Percentiles rank a stretch among this genome's conserved stretches.
Conservation (phyloP, 2,888 invertebrate species). For the Drosophila hamatofila region DNA sequence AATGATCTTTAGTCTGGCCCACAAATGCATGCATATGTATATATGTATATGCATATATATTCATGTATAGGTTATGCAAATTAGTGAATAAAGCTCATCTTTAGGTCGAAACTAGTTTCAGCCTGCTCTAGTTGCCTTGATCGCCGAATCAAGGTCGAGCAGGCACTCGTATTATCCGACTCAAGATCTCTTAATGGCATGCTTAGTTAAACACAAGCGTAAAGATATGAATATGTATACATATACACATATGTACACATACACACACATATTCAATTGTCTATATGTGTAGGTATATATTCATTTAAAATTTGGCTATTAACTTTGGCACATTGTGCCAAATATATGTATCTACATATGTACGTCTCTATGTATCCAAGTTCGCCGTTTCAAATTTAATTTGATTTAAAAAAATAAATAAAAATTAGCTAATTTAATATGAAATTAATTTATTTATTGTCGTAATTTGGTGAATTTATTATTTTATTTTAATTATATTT, state of each 20-base stretch:
- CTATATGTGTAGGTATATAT: not conserved
- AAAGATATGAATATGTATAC: not conserved
- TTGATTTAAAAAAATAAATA: not conserved
- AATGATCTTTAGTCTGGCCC: constrained; percentile 1
- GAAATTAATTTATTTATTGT: not conserved
- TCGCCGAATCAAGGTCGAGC: constrained; percentile 40
- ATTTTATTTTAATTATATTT: no score
- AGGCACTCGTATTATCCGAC: constrained; percentile 14
- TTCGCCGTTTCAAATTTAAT: not conserved
- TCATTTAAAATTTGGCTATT: not conserved
- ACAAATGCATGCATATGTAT: not conserved
- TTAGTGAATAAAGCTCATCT: constrained; percentile 13
- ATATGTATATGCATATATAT: not conserved
- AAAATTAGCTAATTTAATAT: not conserved
- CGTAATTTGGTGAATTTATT: not conserved
- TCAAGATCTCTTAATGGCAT: constrained; percentile 22
- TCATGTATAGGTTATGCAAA: not conserved
- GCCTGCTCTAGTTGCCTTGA: constrained; percentile 24
- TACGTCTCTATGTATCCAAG: not conserved
- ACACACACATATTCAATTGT: not conserved
- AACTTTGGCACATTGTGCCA: not conserved
- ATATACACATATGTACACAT: not conserved
- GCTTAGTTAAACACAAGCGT: constrained; percentile 9
- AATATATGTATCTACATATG: not conserved
- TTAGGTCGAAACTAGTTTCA: constrained; percentile 29